phyloP scores from a whole-genome alignment of 2,797 vertebrate species.

The Phrynocephalus guinanensis region DNA sequence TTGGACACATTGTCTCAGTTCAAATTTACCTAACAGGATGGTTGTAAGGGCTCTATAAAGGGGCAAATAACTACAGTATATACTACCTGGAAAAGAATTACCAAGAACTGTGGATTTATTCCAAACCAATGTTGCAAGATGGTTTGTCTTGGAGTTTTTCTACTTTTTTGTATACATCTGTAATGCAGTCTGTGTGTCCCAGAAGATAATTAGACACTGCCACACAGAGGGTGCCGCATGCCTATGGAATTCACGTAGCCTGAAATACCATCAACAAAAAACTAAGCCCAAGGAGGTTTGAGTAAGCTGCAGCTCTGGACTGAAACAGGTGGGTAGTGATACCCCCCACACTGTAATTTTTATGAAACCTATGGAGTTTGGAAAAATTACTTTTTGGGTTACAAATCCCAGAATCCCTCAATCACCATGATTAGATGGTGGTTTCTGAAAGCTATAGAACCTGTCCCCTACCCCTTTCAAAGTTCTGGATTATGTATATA shows the following conservation, averaged over 20 bases:
- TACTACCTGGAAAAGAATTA: too few species aligned
- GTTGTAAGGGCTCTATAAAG: neutral
- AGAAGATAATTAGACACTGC: neutral
- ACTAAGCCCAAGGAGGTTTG: neutral
- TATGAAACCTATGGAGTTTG: too few species aligned
- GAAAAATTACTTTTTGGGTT: too few species aligned
- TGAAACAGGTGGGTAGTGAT: too few species aligned
- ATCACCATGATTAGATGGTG: too few species aligned
- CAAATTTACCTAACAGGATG: neutral
- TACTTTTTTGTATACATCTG: neutral
- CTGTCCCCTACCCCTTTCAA: too few species aligned
- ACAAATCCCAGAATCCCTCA: too few species aligned
- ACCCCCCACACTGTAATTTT: too few species aligned
- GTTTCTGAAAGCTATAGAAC: too few species aligned
- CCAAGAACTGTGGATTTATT: neutral
- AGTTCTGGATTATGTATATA: too few species aligned
- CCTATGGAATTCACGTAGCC: neutral
- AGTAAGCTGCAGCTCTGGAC: neutral
- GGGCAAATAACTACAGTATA: too few species aligned
- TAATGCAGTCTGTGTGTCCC: neutral
- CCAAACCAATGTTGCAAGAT: neutral
- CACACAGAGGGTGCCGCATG: neutral
- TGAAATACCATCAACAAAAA: neutral
- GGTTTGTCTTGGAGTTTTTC: neutral
- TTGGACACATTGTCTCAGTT: neutral